Conservation (phyloP, 2,888 invertebrate species). For the Drosophila flavopinicola region DNA sequence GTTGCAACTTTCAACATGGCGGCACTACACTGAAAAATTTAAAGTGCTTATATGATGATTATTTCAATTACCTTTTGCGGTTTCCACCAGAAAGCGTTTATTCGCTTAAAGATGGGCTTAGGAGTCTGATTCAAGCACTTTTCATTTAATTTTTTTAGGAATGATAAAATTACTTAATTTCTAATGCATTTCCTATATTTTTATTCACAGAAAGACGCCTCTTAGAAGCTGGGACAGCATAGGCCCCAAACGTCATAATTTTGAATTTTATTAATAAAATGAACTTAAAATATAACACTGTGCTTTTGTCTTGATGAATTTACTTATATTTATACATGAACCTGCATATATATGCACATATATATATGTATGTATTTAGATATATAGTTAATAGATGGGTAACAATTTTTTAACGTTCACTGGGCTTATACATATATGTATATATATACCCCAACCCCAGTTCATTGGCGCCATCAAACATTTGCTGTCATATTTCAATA, state of each 20-base stretch:
- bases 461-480: no score
- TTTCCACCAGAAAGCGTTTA: constrained; percentile 84
- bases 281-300: neutral
- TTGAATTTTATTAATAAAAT: no score
- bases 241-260: no score
- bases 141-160: neutral
- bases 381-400: no score
- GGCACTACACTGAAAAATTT: neutral
- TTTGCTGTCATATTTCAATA: no score
- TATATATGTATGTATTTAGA: no score
- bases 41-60: constrained; percentile 78
- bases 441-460: no score
- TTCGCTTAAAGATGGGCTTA: constrained; percentile 82
- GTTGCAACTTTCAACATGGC: constrained; percentile 21
- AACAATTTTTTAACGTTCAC: no score
- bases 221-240: neutral
- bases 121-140: constrained; percentile 80
- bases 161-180: neutral
- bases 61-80: constrained; percentile 84
- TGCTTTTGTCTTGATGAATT: no score
- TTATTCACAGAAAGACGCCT: constrained; percentile 12
- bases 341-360: no score
- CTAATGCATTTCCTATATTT: neutral
- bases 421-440: no score
- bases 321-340: no score